These are phyloP conservation scores for Urocyon cinereoargenteus DNA, from an alignment of 2,797 vertebrate genomes.

Conservation along the genomic window DNA sequence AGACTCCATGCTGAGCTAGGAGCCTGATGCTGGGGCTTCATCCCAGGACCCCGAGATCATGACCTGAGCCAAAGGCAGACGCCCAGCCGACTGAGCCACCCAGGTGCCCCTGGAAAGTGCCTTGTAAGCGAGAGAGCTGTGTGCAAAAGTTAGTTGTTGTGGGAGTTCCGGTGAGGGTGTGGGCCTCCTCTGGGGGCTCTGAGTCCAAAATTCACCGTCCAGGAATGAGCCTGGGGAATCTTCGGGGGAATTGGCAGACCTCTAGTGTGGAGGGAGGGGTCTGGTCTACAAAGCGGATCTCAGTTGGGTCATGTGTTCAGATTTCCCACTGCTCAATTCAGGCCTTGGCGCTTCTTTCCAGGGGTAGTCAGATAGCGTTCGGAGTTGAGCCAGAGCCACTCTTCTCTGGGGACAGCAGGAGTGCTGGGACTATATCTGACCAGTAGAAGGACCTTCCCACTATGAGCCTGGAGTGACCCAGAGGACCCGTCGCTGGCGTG, in stretches of 20 bases:
- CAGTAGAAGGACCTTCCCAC: not conserved
- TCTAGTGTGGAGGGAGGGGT: not conserved
- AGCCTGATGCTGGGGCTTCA: too few species aligned
- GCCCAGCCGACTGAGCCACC: too few species aligned
- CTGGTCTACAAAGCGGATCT: not conserved
- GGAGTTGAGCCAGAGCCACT: not conserved
- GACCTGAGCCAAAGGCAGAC: too few species aligned
- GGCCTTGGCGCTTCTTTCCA: not conserved
- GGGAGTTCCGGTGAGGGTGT: not conserved
- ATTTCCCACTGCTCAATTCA: not conserved
- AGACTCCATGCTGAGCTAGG: too few species aligned
- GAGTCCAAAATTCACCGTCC: not conserved
- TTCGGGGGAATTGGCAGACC: not conserved
- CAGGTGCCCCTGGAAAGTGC: not conserved
- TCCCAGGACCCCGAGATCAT: too few species aligned
- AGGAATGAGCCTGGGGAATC: not conserved
- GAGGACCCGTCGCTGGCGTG: not conserved
- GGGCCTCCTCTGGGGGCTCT: not conserved
- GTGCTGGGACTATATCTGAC: conserved; percentile 18
- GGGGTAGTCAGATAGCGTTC: not conserved
- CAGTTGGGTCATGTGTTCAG: not conserved
- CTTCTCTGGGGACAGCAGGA: not conserved
- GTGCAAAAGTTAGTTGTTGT: not conserved
- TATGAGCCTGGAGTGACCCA: not conserved
- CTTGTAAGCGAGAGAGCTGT: not conserved